Evolutionary conservation across 1,140 invertebrate genomes (phyloP), one percentile per base, ranked within the genome.

Genomic region (Hycleus phaleratus): DNA sequence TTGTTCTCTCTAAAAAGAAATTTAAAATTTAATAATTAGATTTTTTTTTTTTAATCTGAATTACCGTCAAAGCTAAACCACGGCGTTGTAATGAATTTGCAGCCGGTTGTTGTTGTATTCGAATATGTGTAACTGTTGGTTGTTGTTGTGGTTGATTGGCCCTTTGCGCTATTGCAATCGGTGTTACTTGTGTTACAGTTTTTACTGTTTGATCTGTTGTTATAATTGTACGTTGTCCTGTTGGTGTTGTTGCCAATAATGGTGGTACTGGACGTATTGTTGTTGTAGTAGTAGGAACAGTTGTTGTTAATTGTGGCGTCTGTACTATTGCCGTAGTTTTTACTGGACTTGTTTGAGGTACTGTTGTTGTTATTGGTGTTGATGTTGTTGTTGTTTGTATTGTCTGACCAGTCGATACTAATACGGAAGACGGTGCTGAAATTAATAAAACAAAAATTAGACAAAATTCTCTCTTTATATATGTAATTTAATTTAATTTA

Each of bases 11-110:
- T 89, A 71, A 62, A 70, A 71, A 54, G 58, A 58, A 56, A 60
- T 59, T 51, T 52, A 44, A 59, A 46, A 39, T 58, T 24, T 25
- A 12, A 43, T 10, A 26, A 10, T n/a, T 32, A 46, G 12, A n/a
- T 8, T 2, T 11, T 5, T 49, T 3, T 24, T 0, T 40, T 38
- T 42, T 40, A 53, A 26, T 26, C 11, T 18, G 10, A 71, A 73
- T 77, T 74, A 93, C 90, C 72, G 90, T 93, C 38, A 93, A 80
- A 26, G 89, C 90, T 2, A 93, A 75, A 24, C 86, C 88, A 68
- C 84, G 79, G 49, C 85, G 78, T 62, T 84, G 81, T 59, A 84
- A 74, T 66, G 73, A 67, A 68, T 78, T 73, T 70, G 78, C 74
- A 46, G 76, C 70, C 60, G 78, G 73, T 38, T 74, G 77, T 8